Percentiles rank a stretch among this genome's conserved stretches.
phyloP scores from a whole-genome alignment of 2,113 vertebrate species.

The Caranx melampygus region DNA sequence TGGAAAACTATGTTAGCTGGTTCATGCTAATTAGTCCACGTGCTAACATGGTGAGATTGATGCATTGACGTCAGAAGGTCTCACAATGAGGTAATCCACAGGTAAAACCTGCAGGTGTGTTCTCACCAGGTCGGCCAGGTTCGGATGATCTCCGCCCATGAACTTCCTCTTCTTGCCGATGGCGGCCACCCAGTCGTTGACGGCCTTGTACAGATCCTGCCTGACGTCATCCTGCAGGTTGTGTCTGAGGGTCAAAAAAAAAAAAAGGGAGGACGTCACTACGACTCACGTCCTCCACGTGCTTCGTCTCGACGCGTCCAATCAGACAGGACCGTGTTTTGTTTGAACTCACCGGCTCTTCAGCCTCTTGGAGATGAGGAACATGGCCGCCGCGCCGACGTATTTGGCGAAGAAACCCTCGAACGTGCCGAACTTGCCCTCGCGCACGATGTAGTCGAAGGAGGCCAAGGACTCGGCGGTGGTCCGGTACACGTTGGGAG shows the following conservation, averaged over 20 bases:
- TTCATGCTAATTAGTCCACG: not conserved
- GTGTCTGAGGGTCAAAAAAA: conserved; percentile 81
- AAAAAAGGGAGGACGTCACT: no score
- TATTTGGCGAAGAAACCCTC: conserved; percentile 97
- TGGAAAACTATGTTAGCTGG: no score
- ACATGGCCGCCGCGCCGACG: conserved; percentile 94
- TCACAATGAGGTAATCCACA: no score
- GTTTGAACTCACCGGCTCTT: conserved; percentile 86
- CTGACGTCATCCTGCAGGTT: conserved; percentile 91
- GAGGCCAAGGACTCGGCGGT: conserved; percentile 91
- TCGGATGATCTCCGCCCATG: conserved; percentile 93
- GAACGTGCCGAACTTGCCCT: conserved; percentile 91
- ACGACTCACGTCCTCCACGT: no score
- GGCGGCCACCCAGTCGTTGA: conserved; percentile 91
- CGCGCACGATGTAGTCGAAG: conserved; percentile 97
- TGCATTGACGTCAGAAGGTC: no score
- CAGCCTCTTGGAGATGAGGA: conserved; percentile 91
- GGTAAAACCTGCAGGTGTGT: not conserved
- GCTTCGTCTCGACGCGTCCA: no score
- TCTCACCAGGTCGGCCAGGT: conserved; percentile 95
- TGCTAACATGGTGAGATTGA: no score
- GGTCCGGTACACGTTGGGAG: conserved; percentile 96
- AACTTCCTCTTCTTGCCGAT: conserved; percentile 91
- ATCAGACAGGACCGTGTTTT: no score
- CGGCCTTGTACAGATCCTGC: conserved; percentile 93